Evolutionary conservation across 2,888 invertebrate genomes (phyloP), one percentile per base, ranked within the genome.

Genomic region (Gibbula magus): DNA sequence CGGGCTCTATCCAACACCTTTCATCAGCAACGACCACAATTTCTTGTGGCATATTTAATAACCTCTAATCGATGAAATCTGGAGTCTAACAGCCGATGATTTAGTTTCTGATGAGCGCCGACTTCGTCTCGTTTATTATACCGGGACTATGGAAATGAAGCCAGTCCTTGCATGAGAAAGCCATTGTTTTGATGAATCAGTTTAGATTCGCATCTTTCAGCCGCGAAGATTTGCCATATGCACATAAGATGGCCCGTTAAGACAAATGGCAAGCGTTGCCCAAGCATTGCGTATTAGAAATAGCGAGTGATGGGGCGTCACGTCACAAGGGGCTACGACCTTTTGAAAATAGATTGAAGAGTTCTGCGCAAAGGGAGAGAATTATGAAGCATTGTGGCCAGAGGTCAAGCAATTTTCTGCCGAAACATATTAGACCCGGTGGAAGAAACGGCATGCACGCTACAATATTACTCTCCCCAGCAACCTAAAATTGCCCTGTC

Each of bases 371-470:
- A 81, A 56, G 79, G 80, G 79, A 78, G 73, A 80, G 81, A 78
- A 80, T 80, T 80, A 83, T 83, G 83, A 81, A 81, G 81, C 81
- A 77, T 66, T 54, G 53, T 74, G 79, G 81, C 76, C 83, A 81
- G 75, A 75, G 81, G 80, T 76, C 83, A 81, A 74, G 81, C 81
- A 83, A 83, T 83, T 83, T 83, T 81, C 81, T 80, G 80, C 80
- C 80, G 79, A 79, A 80, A 81, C 83, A 81, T 83, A 81, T 81
- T 81, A 81, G 73, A 80, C 77, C 54, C 75, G 78, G 45, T 76
- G 75, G 73, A 78, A 74, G 78, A 78, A 78, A 61, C 77, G 78
- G 66, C 75, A 70, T 81, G 78, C 75, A 74, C 75, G 78, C 81
- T 78, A 75, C 81, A 81, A 81, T 81, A 81, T 81, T 78, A 78